Percentiles rank a stretch among this genome's conserved stretches.
These are phyloP conservation scores for Theretra japonica DNA, from an alignment of 2,888 invertebrate genomes.

Conservation along the genomic window DNA sequence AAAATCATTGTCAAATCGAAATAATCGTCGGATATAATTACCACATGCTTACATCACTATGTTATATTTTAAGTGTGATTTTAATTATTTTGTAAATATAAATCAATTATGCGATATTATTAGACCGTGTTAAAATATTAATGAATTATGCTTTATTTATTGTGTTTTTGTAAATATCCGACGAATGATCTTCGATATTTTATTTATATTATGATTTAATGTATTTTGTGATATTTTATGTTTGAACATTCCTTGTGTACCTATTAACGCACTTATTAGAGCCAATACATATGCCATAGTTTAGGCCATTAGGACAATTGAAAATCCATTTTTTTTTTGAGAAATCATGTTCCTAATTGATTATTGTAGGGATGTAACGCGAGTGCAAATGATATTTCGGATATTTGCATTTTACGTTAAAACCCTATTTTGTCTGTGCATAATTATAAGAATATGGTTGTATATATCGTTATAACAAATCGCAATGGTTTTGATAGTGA, in stretches of 20 bases:
- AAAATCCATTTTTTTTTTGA: background rate
- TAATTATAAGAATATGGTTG: slow-evolving; percentile 49
- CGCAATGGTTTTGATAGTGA: slow-evolving; percentile 54
- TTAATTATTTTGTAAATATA: background rate
- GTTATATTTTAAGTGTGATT: background rate
- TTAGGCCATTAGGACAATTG: slow-evolving; percentile 33
- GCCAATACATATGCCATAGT: slow-evolving; percentile 40
- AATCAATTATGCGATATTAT: slow-evolving; percentile 3
- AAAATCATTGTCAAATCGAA: background rate
- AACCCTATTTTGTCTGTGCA: slow-evolving; percentile 24
- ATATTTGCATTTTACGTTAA: background rate
- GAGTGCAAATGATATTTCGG: background rate
- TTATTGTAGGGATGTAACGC: background rate
- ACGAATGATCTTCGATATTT: background rate
- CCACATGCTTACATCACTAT: background rate
- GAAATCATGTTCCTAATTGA: slow-evolving; percentile 26
- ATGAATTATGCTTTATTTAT: background rate
- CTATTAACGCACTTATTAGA: slow-evolving; percentile 36
- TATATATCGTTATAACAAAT: slow-evolving; percentile 57
- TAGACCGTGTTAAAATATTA: background rate
- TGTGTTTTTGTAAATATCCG: slow-evolving; percentile 13
- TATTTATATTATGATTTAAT: background rate
- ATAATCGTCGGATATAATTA: background rate
- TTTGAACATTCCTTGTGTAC: slow-evolving; percentile 11
- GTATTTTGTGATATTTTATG: background rate